These are phyloP conservation scores for Tyrannus savana DNA, from an alignment of 2,113 vertebrate species.

Conservation along the genomic window DNA sequence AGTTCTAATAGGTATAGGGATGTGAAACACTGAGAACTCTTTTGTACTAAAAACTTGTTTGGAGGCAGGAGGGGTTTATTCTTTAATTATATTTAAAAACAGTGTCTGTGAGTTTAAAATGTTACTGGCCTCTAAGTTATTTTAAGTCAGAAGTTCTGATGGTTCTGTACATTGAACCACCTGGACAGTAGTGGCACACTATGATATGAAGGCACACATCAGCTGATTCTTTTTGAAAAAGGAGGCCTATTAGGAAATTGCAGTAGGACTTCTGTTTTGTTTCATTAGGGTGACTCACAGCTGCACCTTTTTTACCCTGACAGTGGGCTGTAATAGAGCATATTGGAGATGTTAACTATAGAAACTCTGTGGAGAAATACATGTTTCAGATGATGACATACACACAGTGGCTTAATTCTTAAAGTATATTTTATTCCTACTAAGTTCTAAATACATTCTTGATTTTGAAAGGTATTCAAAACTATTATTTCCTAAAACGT, in stretches of 20 bases:
- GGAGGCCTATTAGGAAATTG: neutral
- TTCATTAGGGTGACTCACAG: fast-evolving
- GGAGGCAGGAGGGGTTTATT: neutral
- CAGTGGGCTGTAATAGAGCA: neutral
- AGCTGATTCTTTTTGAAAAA: neutral
- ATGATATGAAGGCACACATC: neutral
- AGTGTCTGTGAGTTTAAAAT: neutral
- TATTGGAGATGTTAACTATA: neutral
- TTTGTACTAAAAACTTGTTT: neutral
- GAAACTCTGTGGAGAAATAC: neutral
- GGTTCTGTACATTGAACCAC: neutral
- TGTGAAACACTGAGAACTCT: neutral
- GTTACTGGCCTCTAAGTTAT: neutral
- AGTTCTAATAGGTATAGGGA: neutral
- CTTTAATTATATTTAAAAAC: neutral
- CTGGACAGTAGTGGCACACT: neutral
- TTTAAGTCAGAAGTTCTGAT: neutral
- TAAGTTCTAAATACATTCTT: neutral
- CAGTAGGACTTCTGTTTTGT: neutral
- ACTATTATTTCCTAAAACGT: neutral
- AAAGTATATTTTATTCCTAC: neutral
- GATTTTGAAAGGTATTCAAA: neutral
- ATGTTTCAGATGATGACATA: neutral
- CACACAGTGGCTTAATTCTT: neutral
- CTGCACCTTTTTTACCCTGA: neutral